These are phyloP conservation scores for Acanthosepion pharaonis DNA, from an alignment of 2,888 invertebrate species.

Conservation along the genomic window DNA sequence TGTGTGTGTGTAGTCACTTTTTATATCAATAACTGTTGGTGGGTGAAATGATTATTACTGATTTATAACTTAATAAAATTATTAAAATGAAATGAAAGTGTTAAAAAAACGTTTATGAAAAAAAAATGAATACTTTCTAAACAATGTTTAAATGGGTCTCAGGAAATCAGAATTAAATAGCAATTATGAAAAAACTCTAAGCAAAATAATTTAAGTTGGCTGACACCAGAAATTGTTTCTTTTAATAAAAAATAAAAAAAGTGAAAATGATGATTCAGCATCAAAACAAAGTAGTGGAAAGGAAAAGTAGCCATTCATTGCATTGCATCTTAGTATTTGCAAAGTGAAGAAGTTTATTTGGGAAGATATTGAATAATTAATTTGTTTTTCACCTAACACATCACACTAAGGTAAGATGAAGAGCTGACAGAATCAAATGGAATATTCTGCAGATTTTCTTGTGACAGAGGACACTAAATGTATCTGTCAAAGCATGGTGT, in stretches of 20 bases:
- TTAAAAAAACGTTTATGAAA: too few relatives aligned
- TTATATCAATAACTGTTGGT: too few relatives aligned
- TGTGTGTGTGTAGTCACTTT: too few relatives aligned
- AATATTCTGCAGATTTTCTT: not conserved
- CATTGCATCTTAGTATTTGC: not conserved
- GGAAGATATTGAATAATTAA: not conserved
- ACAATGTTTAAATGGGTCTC: too few relatives aligned
- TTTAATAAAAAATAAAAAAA: not conserved
- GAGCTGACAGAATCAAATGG: not conserved
- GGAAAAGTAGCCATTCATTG: not conserved
- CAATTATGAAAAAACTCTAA: too few relatives aligned
- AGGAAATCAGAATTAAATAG: too few relatives aligned
- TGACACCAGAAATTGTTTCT: not conserved
- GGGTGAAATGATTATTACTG: too few relatives aligned
- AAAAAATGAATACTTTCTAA: too few relatives aligned
- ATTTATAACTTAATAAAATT: too few relatives aligned
- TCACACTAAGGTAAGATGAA: not conserved
- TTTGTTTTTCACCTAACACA: not conserved
- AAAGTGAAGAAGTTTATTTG: not conserved
- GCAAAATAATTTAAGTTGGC: too few relatives aligned
- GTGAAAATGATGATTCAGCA: not conserved
- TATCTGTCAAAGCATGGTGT: not conserved
- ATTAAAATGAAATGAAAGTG: too few relatives aligned
- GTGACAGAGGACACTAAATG: slow-evolving; percentile 33
- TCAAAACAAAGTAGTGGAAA: not conserved